Conservation (phyloP, 2,113 vertebrate genomes). For the Ctenomys sociabilis region DNA sequence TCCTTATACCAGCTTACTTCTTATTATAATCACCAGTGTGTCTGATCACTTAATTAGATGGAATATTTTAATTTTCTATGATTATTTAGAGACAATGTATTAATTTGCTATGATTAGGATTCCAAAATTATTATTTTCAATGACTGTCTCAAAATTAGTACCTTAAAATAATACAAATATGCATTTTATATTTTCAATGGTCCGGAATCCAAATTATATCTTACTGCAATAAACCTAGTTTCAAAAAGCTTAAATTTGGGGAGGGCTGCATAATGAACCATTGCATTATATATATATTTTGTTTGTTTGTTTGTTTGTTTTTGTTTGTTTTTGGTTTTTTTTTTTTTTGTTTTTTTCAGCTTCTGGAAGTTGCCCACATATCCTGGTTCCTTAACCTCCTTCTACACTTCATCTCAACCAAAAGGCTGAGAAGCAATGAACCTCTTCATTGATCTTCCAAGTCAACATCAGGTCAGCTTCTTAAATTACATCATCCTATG, state of each 20-base stretch:
- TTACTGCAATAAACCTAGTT: not conserved
- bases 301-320: no score
- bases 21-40: not conserved
- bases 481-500: not conserved
- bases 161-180: not conserved
- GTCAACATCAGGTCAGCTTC: not conserved
- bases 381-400: not conserved
- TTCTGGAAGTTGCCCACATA: not conserved
- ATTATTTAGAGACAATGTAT: not conserved
- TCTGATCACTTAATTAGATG: not conserved
- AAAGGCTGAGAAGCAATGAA: no score
- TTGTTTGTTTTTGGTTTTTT: no score
- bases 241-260: no score
- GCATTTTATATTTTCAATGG: not conserved
- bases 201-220: not conserved
- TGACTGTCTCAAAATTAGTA: not conserved
- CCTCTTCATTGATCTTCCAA: not conserved
- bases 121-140: not conserved
- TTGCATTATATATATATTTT: no score
- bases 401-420: no score
- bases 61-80: not conserved
- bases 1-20: not conserved
- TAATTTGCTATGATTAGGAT: not conserved
- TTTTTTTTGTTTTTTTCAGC: not conserved
- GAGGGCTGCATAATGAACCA: no score